phyloP scores from a whole-genome alignment of 2,888 invertebrate genomes.

The Tenodera sinensis region DNA sequence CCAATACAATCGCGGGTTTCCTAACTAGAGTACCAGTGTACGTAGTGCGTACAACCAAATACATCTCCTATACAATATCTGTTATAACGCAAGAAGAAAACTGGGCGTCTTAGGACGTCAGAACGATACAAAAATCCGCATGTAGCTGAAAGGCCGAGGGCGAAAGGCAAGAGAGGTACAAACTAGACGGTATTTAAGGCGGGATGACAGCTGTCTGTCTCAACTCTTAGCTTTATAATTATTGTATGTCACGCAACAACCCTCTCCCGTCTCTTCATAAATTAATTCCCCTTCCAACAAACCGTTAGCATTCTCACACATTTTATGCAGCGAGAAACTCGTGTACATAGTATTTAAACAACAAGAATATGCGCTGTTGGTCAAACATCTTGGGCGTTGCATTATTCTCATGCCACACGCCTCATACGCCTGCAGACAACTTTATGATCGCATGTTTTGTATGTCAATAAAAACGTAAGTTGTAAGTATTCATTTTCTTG shows the following conservation, averaged over 20 bases:
- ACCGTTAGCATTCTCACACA: neutral
- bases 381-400: neutral
- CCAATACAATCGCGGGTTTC: no score
- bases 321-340: no score
- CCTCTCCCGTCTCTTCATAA: neutral
- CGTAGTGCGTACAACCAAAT: no score
- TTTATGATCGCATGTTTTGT: neutral
- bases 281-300: neutral
- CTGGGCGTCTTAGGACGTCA: neutral
- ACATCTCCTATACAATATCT: no score
- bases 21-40: no score
- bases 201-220: constrained; percentile 15
- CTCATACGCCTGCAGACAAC: neutral
- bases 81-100: neutral
- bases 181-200: constrained; percentile 3
- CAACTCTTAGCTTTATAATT: constrained; percentile 20
- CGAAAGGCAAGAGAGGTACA: neutral
- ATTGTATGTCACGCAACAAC: constrained; percentile 22
- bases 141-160: neutral
- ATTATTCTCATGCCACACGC: neutral
- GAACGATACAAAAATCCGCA: neutral
- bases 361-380: no score
- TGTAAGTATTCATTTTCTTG: no score
- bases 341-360: no score
- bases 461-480: no score